These are phyloP conservation scores for Numida meleagris DNA, from an alignment of 2,113 vertebrate genomes.

Conservation along the genomic window DNA sequence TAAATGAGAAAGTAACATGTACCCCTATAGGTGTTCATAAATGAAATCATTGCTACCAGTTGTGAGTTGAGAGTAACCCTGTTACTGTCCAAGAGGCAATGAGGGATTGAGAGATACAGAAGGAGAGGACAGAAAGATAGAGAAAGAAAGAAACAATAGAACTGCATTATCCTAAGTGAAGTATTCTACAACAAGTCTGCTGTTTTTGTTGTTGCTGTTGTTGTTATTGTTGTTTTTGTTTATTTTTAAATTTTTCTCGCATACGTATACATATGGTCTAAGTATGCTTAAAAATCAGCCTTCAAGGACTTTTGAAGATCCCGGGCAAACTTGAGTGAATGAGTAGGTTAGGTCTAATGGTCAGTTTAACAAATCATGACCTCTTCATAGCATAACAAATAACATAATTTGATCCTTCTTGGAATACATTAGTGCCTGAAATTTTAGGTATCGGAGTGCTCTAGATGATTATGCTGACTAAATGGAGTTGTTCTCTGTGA, in stretches of 20 bases:
- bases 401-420: accelerated
- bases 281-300: neutral
- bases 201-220: neutral
- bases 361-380: neutral
- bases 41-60: neutral
- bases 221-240: neutral
- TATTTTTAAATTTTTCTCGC: neutral
- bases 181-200: neutral
- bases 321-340: neutral
- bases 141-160: neutral
- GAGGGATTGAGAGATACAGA: neutral
- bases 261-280: accelerated
- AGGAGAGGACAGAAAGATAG: neutral
- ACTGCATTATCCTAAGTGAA: neutral
- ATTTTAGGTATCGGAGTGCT: neutral
- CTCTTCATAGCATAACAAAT: neutral
- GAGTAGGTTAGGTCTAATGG: neutral
- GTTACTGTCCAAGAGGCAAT: no score
- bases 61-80: neutral
- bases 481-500: neutral
- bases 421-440: neutral
- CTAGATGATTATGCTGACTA: neutral
- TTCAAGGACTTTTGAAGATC: neutral
- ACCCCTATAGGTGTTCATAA: neutral
- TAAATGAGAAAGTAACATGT: neutral